Conservation (phyloP, 2,888 invertebrate species). For the Cephus spinipes region DNA sequence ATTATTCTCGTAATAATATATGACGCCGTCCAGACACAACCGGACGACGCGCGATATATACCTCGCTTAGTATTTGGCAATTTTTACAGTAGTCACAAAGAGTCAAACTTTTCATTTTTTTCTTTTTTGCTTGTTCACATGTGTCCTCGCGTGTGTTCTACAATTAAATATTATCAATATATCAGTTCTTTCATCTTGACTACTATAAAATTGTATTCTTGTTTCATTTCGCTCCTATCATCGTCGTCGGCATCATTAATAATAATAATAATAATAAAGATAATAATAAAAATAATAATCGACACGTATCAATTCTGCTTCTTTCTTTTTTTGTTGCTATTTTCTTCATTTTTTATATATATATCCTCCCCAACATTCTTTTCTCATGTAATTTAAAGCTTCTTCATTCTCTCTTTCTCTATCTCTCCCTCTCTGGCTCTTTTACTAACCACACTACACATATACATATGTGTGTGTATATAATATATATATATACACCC, state of each 20-base stretch:
- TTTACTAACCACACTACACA: background rate
- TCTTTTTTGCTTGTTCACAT: constrained; percentile 11
- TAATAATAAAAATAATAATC: background rate
- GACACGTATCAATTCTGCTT: background rate
- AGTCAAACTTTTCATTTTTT: constrained; percentile 55
- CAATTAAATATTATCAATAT: constrained; percentile 68
- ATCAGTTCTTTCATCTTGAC: constrained; percentile 69
- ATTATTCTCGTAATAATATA: constrained; percentile 66
- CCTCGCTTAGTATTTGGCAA: constrained; percentile 63
- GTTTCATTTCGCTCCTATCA: constrained; percentile 47
- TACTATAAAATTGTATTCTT: constrained; percentile 65
- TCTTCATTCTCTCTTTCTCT: constrained; percentile 2
- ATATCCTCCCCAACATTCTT: constrained; percentile 29
- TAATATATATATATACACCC: background rate
- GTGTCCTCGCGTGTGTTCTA: constrained; percentile 31
- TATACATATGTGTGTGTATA: background rate
- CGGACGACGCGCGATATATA: constrained; percentile 46
- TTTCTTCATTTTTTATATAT: constrained; percentile 21
- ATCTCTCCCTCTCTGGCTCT: background rate
- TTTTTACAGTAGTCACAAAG: constrained; percentile 64
- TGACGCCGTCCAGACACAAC: constrained; percentile 50
- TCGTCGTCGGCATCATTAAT: constrained; percentile 4
- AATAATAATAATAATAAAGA: background rate
- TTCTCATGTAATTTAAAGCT: constrained; percentile 24
- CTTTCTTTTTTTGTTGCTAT: constrained; percentile 19